Conservation (phyloP, 2,113 vertebrate species). For the Hassar affinis region DNA sequence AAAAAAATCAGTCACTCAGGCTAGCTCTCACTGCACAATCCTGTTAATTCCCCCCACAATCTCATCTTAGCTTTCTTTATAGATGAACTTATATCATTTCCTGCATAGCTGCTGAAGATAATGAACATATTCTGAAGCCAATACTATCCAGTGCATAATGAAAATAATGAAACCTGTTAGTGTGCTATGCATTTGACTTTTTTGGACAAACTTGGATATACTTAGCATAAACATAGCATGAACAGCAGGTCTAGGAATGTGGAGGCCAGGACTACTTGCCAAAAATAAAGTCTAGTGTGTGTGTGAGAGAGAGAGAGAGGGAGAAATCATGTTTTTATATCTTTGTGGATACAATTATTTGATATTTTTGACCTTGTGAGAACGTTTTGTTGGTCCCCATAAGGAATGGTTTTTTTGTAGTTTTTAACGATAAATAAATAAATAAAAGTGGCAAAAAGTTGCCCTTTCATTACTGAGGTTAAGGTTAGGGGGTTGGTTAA, state of each 20-base stretch:
- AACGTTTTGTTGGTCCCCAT: no score
- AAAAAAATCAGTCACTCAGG: constrained; percentile 71
- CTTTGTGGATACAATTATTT: no score
- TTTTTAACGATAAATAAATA: no score
- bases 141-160: constrained; percentile 6
- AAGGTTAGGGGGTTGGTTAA: no score
- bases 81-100: constrained; percentile 38
- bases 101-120: background rate
- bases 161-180: background rate
- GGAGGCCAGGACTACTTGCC: background rate
- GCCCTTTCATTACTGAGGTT: no score
- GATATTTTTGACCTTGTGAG: no score
- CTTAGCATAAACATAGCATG: background rate
- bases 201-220: background rate
- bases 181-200: background rate
- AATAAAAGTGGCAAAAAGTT: no score
- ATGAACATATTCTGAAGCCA: constrained; percentile 7
- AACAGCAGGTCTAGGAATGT: background rate
- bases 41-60: constrained; percentile 56
- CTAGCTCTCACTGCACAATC: constrained; percentile 57
- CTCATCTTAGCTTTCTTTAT: constrained; percentile 39
- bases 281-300: background rate
- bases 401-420: no score
- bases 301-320: no score
- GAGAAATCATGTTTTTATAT: no score